Evolutionary conservation across 2,888 invertebrate species (phyloP), one percentile per base, ranked within the genome.

Genomic region (Pasiphila rectangulata): DNA sequence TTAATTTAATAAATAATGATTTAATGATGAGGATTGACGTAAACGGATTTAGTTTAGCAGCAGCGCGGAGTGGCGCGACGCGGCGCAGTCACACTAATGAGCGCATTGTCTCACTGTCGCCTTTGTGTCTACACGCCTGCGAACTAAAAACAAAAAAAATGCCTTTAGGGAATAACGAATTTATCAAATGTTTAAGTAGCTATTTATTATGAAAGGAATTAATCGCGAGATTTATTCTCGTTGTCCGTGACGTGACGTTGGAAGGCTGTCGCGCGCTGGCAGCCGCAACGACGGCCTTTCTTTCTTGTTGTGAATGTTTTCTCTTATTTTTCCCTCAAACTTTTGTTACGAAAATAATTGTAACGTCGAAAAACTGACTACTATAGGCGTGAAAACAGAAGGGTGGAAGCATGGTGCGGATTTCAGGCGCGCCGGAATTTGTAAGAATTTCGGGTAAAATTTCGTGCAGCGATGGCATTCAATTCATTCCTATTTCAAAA

Each of bases 401-500:
- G 1, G 12, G 2, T 3, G 25, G 6, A 12, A 12, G 12, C 1
- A 5, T 25, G 25, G 5, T 25, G 25, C 16, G 1, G 30, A 15
- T 16, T 4, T 30, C 17, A 16, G 30, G n/a, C n/a, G n/a, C n/a
- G 2, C 12, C 25, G 9, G n/a, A 30, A 17, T n/a, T 0, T 2
- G 16, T 25, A 17, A 23, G 29, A 35, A 29, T 44, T 45, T 37
- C 12, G 13, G 20, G 3, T 16, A 30, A 44, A 38, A 15, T 30
- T 36, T 46, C 13, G 25, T 20, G 32, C 29, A 17, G 16, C 32
- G 30, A 39, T n/a, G 44, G 27, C 35, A 24, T 45, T 45, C 24
- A 38, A 38, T 41, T 50, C 21, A 21, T 38, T 44, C 9, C 29
- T 42, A 30, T 38, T 38, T 10, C 29, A 43, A 46, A 46, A 46